These are phyloP conservation scores for Bubalus kerabau DNA, from an alignment of 2,113 vertebrate species.

Conservation along the genomic window DNA sequence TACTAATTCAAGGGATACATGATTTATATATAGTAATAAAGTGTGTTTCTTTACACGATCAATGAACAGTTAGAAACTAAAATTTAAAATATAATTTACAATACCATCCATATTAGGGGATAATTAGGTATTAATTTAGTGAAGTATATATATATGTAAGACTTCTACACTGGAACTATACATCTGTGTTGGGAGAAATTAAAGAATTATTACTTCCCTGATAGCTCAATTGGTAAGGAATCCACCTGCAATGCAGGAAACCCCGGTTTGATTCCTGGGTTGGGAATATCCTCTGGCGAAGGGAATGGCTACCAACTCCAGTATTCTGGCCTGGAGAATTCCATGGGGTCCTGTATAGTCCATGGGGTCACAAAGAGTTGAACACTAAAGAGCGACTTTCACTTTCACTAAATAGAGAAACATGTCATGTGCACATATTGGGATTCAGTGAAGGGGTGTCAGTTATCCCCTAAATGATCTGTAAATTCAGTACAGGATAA, in stretches of 20 bases:
- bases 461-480: background rate
- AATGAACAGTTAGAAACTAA: background rate
- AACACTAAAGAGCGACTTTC: background rate
- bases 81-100: background rate
- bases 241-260: background rate
- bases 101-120: background rate
- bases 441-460: background rate
- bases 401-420: background rate
- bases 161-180: background rate
- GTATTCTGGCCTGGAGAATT: background rate
- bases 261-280: background rate
- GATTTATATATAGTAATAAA: background rate
- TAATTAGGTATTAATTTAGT: background rate
- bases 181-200: background rate
- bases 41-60: background rate
- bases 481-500: background rate
- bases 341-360: background rate
- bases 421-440: background rate
- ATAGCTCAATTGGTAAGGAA: background rate
- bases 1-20: background rate
- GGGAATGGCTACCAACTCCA: background rate
- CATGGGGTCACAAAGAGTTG: background rate
- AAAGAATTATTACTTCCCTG: background rate
- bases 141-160: background rate
- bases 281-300: background rate